Evolutionary conservation across 2,888 invertebrate genomes (phyloP).

Genomic region (Lasioglossum oenotherae): DNA sequence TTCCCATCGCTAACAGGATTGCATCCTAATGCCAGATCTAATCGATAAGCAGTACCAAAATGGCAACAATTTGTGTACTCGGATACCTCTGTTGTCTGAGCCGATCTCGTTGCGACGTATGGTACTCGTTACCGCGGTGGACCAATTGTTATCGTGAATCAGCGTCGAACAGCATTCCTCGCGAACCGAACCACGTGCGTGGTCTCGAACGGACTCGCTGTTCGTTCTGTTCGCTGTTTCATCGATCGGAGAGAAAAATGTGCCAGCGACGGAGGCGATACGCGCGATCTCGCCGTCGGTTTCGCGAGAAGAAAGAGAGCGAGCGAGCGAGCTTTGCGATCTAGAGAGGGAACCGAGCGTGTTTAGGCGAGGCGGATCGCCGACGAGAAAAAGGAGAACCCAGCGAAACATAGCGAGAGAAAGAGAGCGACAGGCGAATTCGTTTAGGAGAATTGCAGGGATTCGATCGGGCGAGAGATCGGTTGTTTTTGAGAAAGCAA

Average conservation of each 20-base stretch:
- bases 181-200: background rate
- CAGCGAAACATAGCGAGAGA: background rate
- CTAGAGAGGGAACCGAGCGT: background rate
- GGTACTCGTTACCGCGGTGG: background rate
- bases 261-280: background rate
- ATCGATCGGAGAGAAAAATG: background rate
- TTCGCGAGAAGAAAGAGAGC: slow-evolving; percentile 16
- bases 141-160: background rate
- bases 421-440: background rate
- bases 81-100: background rate
- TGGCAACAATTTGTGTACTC: background rate
- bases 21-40: background rate
- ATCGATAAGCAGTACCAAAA: background rate
- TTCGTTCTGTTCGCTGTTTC: background rate
- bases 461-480: slow-evolving; percentile 16
- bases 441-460: background rate
- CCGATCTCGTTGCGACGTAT: background rate
- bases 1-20: background rate
- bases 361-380: background rate
- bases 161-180: background rate
- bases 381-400: background rate
- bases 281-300: slow-evolving; percentile 7
- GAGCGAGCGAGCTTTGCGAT: background rate
- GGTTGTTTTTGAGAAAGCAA: slow-evolving; percentile 19
- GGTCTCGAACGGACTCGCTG: background rate